These are phyloP conservation scores for Phycodurus eques DNA, from an alignment of 2,113 vertebrate species.

Conservation along the genomic window DNA sequence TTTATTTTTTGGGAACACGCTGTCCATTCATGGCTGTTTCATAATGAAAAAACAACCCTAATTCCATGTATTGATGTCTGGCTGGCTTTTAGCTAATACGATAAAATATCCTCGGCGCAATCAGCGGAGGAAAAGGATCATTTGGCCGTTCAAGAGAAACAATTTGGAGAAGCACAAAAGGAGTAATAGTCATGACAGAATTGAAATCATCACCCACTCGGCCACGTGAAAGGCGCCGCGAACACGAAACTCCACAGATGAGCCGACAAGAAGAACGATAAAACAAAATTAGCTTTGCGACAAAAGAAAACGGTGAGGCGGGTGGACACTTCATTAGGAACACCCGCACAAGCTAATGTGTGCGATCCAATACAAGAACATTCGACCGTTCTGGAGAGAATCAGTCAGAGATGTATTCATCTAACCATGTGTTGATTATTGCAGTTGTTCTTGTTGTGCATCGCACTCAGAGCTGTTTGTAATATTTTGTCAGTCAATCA, in stretches of 20 bases:
- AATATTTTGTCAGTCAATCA: no score
- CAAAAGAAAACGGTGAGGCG: conserved; percentile 28
- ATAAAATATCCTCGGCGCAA: conserved; percentile 39
- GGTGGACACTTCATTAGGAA: no score
- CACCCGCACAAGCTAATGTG: no score
- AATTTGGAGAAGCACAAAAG: conserved; percentile 53
- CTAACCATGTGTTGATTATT: no score
- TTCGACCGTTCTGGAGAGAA: no score
- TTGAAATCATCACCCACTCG: conserved; percentile 50
- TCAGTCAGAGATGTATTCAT: no score
- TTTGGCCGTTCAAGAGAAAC: conserved; percentile 39
- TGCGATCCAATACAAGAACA: no score
- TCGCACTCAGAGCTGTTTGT: no score
- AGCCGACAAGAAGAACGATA: conserved; percentile 34
- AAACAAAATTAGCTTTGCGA: conserved; percentile 32
- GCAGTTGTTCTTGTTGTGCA: no score
- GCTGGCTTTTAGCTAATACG: conserved; percentile 40
- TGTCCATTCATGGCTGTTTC: background rate
- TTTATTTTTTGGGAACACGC: no score
- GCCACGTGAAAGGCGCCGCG: conserved; percentile 52
- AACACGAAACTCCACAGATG: conserved; percentile 62
- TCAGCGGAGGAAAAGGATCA: conserved; percentile 46
- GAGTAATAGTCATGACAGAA: conserved; percentile 42
- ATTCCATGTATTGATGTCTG: background rate
- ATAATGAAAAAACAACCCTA: background rate